Evolutionary conservation across 2,113 vertebrate genomes (phyloP).

Genomic region (Zapornia atra): DNA sequence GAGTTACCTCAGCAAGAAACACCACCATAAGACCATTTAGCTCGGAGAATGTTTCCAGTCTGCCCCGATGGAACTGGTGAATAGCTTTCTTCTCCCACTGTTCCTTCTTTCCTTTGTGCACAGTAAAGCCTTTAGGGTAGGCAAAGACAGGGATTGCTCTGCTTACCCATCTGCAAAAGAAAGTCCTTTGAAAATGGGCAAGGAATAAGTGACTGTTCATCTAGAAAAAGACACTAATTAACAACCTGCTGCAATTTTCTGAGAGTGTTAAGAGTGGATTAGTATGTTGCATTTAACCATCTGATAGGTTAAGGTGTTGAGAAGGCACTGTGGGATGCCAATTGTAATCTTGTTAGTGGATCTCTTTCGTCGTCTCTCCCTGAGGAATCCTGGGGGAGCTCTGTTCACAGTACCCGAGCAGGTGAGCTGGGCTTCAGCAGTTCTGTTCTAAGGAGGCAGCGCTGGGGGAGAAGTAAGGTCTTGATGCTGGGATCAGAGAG

Average conservation of each 20-base stretch:
- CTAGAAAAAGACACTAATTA: background rate
- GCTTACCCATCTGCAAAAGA: background rate
- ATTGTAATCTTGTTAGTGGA: background rate
- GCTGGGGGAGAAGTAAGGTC: background rate
- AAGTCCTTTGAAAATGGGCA: background rate
- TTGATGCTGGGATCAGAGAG: background rate
- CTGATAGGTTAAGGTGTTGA: background rate
- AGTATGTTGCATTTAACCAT: background rate
- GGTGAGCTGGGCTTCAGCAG: background rate
- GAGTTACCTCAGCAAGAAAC: background rate
- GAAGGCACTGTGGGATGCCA: background rate
- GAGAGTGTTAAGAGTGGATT: background rate
- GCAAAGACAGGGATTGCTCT: background rate
- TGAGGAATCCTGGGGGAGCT: background rate
- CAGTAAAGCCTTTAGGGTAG: background rate
- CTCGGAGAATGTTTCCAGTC: background rate
- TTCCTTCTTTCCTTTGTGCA: background rate
- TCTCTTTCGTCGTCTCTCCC: background rate
- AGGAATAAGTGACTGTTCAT: background rate
- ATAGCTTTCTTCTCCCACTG: background rate
- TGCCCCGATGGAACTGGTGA: background rate
- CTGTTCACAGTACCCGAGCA: background rate
- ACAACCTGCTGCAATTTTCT: background rate
- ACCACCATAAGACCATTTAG: background rate
- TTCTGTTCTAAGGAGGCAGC: background rate